A percentile compares a stretch with the other conserved stretches of the same genome.
Evolutionary conservation across 2,888 invertebrate genomes (phyloP).

Genomic region (Sphecodes monilicornis): DNA sequence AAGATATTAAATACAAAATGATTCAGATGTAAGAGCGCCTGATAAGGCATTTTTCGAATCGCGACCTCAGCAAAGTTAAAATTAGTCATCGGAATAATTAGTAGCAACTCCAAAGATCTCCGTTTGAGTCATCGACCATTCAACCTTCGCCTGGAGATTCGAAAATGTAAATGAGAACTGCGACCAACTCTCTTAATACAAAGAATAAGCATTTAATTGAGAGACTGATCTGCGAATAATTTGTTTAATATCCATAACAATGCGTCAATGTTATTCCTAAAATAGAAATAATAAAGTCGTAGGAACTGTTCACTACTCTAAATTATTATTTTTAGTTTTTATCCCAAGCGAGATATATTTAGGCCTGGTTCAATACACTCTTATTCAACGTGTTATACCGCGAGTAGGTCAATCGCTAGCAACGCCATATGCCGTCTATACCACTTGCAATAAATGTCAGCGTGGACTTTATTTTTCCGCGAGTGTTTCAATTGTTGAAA

Average conservation of each 20-base stretch:
- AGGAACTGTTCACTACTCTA: neutral
- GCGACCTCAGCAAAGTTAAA: neutral
- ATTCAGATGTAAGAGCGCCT: neutral
- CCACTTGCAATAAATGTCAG: neutral
- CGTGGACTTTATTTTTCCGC: neutral
- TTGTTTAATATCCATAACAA: neutral
- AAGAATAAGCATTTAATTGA: neutral
- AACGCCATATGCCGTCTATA: neutral
- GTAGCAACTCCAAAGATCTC: neutral
- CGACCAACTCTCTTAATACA: neutral
- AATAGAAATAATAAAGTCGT: neutral
- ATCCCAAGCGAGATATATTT: neutral
- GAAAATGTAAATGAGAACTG: neutral
- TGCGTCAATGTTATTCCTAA: neutral
- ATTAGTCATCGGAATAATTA: slow-evolving; percentile 4
- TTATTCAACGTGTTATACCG: neutral
- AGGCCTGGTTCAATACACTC: slow-evolving; percentile 1
- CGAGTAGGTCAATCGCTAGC: slow-evolving; percentile 3
- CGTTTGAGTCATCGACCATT: slow-evolving; percentile 1
- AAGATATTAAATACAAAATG: neutral
- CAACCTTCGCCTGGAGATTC: neutral
- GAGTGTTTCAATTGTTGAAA: neutral
- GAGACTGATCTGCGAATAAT: neutral
- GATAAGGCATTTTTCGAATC: neutral
- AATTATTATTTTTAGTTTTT: neutral